phyloP scores from a whole-genome alignment of 92 coral and sea anemone species.

The Pocillopora meandrina region DNA sequence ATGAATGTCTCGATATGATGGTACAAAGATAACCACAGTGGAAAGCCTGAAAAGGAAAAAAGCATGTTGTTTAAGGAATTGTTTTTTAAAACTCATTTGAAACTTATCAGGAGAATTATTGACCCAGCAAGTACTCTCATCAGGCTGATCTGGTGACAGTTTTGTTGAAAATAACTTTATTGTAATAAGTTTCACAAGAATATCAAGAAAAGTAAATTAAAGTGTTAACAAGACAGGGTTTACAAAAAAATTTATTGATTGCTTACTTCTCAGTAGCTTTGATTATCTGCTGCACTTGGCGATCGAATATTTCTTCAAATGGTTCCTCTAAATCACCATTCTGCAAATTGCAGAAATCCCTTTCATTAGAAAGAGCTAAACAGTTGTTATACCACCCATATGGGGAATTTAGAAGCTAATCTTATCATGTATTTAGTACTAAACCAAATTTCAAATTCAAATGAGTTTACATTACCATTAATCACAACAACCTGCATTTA shows the following conservation, averaged over 20 bases:
- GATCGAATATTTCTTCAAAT: conserved; percentile 79
- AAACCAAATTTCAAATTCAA: too few relatives aligned
- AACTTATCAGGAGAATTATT: too few relatives aligned
- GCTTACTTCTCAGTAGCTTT: conserved; percentile 75
- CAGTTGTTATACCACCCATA: too few relatives aligned
- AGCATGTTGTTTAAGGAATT: background rate
- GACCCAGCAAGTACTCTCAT: too few relatives aligned
- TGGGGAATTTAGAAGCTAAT: too few relatives aligned
- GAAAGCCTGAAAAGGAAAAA: conserved; percentile 54
- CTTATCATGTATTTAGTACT: too few relatives aligned
- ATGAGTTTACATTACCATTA: too few relatives aligned
- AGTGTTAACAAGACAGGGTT: too few relatives aligned
- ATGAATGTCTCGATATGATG: conserved; percentile 91
- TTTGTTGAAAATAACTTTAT: too few relatives aligned
- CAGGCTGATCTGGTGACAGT: too few relatives aligned
- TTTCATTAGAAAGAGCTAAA: background rate
- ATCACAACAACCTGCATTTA: too few relatives aligned
- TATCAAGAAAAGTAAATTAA: background rate
- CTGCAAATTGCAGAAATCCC: conserved; percentile 38
- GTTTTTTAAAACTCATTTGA: background rate
- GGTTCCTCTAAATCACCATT: conserved; percentile 76
- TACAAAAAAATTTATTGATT: background rate
- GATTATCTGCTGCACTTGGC: conserved; percentile 68
- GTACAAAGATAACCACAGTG: conserved; percentile 85
- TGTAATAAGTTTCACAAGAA: too few relatives aligned